Percentiles rank a stretch among this genome's conserved stretches.
Evolutionary conservation across 1,140 invertebrate genomes (phyloP).

Genomic region (Antheraea mylitta): DNA sequence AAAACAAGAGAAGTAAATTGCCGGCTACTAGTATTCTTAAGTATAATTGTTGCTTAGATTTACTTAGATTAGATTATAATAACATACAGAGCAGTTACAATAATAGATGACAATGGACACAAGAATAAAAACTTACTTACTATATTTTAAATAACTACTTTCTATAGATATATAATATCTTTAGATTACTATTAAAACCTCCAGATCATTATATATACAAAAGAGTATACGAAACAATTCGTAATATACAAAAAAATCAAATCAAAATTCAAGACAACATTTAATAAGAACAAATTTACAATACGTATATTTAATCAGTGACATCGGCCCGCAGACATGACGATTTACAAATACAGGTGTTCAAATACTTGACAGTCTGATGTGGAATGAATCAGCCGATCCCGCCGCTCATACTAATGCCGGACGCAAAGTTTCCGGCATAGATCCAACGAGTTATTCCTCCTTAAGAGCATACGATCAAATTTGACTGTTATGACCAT

Average conservation of each 20-base stretch:
- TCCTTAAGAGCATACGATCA: slow-evolving; percentile 34
- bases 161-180: too few relatives aligned
- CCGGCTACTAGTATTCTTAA: too few relatives aligned
- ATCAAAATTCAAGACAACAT: neutral
- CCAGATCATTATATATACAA: neutral
- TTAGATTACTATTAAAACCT: neutral
- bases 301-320: slow-evolving; percentile 10
- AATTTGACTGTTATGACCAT: slow-evolving; percentile 56
- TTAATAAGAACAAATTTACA: slow-evolving; percentile 9
- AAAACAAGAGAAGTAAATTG: too few relatives aligned
- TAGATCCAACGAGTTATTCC: slow-evolving; percentile 25
- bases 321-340: slow-evolving; percentile 12
- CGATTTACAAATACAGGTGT: slow-evolving; percentile 28
- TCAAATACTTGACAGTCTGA: slow-evolving; percentile 24
- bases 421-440: slow-evolving; percentile 43
- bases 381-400: slow-evolving; percentile 37
- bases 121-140: too few relatives aligned
- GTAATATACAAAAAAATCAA: neutral
- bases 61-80: too few relatives aligned
- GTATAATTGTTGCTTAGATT: too few relatives aligned
- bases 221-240: neutral
- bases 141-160: too few relatives aligned
- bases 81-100: too few relatives aligned
- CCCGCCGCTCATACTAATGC: slow-evolving; percentile 46
- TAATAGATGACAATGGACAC: too few relatives aligned